Base-by-base conservation (phyloP, 2,113 vertebrate species). In the Probosciger aterrimus region DNA sequence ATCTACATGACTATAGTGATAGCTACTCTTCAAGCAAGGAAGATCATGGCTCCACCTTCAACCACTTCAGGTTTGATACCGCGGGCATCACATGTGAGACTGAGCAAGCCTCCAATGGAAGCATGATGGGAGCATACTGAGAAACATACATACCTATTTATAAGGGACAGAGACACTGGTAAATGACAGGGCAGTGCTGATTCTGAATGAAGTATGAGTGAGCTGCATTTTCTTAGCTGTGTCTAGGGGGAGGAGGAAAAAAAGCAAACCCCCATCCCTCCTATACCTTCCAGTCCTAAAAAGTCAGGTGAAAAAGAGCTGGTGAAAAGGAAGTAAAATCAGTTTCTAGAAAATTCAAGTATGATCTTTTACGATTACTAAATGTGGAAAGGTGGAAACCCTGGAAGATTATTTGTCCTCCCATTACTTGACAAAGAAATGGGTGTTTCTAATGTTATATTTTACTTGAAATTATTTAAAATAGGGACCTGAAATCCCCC, bases 81-180 rank as follows among this genome's bases (percentile, higher is more conserved):
- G 2, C 0, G 2, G 1, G 39, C 3, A 2, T 31, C 28, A 62
- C 46, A 14, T 0, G 0, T 27, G 46, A 82, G 88, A 73, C 3
- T 1, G 0, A 90, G 49, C 10, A 86, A 77, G 22, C n/a, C n/a
- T 74, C 23, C 50, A 59, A 24, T 1, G 15, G 53, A 28, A 93
- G 37, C 17, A 20, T 5, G 7, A 70, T 37, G 31, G 53, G 7
- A 81, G 5, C 28, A 52, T 3, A 41, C 8, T 18, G 23, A 77
- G 24, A 53, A 74, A 80, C 91, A 70, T 7, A 80, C 91, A 70
- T 7, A 20, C 0, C 0, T 12, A 8, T 25, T 79, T 70, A 22
- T 33, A 70, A 30, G 31, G 47, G 33, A 55, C 18, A 55, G 44
- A 37, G 62, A 14, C n/a, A n/a, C 18, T 1, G 9, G 10, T 2